Evolutionary conservation across 1,140 invertebrate species (phyloP).

Genomic region (Campodea augens): DNA sequence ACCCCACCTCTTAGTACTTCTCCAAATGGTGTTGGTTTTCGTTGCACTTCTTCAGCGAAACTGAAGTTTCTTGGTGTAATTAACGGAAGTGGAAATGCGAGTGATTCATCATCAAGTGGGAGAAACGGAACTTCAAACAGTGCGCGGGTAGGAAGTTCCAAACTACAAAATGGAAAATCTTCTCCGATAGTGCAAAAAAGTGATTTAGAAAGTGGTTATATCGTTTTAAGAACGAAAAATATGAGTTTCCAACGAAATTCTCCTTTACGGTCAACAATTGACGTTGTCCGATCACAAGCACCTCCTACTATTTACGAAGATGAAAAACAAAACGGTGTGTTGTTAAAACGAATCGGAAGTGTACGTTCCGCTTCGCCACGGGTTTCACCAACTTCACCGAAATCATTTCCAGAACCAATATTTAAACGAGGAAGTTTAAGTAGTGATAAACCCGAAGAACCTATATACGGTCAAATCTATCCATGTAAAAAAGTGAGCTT

Average conservation of each 20-base stretch:
- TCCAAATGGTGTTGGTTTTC: no score
- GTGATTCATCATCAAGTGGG: no score
- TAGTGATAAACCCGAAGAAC: background rate
- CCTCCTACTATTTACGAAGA: background rate
- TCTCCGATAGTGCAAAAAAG: no score
- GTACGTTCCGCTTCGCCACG: background rate
- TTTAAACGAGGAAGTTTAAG: constrained; percentile 1
- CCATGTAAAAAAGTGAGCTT: background rate
- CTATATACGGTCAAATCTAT: background rate
- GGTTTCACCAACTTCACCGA: background rate
- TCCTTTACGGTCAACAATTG: background rate
- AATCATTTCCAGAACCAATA: background rate
- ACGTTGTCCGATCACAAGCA: background rate
- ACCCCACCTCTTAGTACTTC: no score
- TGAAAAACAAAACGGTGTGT: background rate
- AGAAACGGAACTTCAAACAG: no score
- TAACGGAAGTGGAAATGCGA: no score
- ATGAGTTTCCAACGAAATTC: background rate
- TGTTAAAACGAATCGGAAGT: background rate
- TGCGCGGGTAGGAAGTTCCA: no score
- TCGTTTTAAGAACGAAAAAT: no score
- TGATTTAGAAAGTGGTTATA: no score
- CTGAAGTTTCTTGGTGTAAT: no score
- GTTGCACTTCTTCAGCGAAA: no score
- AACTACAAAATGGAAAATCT: no score